Evolutionary conservation across 2,888 invertebrate species (phyloP), one percentile per base, ranked within the genome.

Genomic region (Clivina fossor): DNA sequence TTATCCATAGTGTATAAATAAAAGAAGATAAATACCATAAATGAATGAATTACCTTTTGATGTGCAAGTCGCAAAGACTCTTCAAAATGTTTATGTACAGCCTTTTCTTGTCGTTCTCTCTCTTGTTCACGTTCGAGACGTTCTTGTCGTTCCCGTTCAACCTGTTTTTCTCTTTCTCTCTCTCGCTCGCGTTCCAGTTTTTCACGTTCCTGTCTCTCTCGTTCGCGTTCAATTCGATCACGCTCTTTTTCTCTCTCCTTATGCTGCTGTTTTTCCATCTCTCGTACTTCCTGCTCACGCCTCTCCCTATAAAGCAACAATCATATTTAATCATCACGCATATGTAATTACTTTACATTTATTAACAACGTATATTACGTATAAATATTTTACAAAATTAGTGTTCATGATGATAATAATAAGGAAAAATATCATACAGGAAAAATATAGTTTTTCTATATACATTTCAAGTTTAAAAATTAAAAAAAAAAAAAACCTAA

Each of bases 51-150:
- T 72, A 88, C 88, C 84, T 88, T 87, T 76, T 88, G 85, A 69
- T 86, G 83, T 37, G 86, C 87, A 60, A 85, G 78, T 70, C 87
- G 80, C 59, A 93, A 79, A 61, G 92, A 91, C 77, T 92, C 91
- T 69, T 90, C 90, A 74, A 93, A 93, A 76, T 93, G 93, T 74
- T 91, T 88, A 66, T 90, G 85, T 57, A 93, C 88, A 61, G 88
- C 85, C 71, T 83, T 81, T 62, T 82, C 81, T 65, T 79, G 77
- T 59, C 82, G 77, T 74, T 86, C 81, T 68, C 78, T 74, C 80
- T 73, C 71, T 67, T 71, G 65, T 67, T 64, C 72, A 66, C 78
- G 75, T 64, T 79, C 78, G 60, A 56, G 40, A 15, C 67, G 62
- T 63, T 83, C 83, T 66, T 80, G 77, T 62, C 71, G 62, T 51